Percentiles rank a stretch among this genome's conserved stretches.
Conservation (phyloP, 2,797 vertebrate genomes). For the Atherinosoma microstoma region DNA sequence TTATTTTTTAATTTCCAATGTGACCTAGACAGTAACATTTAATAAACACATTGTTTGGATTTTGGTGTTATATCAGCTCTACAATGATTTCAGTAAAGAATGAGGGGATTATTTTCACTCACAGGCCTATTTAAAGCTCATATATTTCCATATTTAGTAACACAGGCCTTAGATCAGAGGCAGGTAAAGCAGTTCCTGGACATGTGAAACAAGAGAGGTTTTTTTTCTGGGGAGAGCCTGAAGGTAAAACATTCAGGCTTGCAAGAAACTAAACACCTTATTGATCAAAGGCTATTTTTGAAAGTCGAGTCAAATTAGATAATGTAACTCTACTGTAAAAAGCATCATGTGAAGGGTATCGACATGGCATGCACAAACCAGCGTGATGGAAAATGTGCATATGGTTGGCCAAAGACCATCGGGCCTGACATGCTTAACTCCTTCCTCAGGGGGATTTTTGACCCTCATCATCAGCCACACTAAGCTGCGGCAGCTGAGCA, state of each 20-base stretch:
- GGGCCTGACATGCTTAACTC: constrained; percentile 31
- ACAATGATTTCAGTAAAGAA: constrained; percentile 1
- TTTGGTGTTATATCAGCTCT: constrained; percentile 5
- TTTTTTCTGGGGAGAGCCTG: constrained; percentile 50
- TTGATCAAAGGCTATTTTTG: constrained; percentile 84
- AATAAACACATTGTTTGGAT: constrained; percentile 13
- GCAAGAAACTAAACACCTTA: constrained; percentile 81
- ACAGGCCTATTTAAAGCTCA: background rate
- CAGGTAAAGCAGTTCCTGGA: constrained; percentile 51
- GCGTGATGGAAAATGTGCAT: constrained; percentile 22
- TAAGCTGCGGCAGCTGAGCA: constrained; percentile 58
- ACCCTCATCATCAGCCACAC: constrained; percentile 50
- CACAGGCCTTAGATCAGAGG: background rate
- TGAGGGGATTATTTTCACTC: constrained; percentile 5
- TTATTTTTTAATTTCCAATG: too few species aligned
- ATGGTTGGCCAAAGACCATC: constrained; percentile 18
- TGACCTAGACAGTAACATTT: background rate
- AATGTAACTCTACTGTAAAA: constrained; percentile 80
- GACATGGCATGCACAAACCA: constrained; percentile 47
- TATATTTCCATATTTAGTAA: constrained; percentile 12
- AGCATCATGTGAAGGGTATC: constrained; percentile 74
- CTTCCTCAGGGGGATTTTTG: constrained; percentile 44
- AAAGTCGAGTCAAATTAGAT: constrained; percentile 77
- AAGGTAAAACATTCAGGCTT: constrained; percentile 69
- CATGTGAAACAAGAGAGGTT: constrained; percentile 37